Conservation (phyloP, 2,888 invertebrate species). For the Galeruca laticollis region DNA sequence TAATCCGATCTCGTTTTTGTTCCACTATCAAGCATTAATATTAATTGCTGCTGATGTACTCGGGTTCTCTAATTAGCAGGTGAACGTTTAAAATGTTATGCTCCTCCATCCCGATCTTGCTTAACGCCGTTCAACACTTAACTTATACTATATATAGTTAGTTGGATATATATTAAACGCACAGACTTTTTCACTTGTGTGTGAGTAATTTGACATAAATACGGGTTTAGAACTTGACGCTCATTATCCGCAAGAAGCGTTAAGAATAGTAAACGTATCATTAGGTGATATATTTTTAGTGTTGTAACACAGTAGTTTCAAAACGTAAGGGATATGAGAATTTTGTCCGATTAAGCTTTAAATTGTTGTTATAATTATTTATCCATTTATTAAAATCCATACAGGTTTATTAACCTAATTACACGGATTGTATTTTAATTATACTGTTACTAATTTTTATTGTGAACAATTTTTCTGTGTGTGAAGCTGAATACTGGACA, state of each 20-base stretch:
- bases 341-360: no score
- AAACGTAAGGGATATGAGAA: background rate
- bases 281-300: background rate
- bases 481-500: no score
- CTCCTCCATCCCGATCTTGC: constrained; percentile 3
- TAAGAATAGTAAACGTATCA: background rate
- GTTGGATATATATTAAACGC: constrained; percentile 7
- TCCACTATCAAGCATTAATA: constrained; percentile 31
- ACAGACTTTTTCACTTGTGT: background rate
- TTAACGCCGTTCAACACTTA: background rate
- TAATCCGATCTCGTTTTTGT: constrained; percentile 30
- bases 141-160: constrained; percentile 13
- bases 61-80: constrained; percentile 28
- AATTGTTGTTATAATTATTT: no score
- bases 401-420: no score
- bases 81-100: constrained; percentile 16
- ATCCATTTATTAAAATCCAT: no score
- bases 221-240: background rate
- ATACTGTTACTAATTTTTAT: no score
- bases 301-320: background rate
- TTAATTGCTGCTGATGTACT: constrained; percentile 34
- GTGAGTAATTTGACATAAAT: background rate
- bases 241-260: background rate
- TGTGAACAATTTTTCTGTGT: no score
- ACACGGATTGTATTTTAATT: no score